Percentiles rank a stretch among this genome's conserved stretches.
Conservation (phyloP, 1,140 invertebrate genomes). For the Dolichoris vasculosae region DNA sequence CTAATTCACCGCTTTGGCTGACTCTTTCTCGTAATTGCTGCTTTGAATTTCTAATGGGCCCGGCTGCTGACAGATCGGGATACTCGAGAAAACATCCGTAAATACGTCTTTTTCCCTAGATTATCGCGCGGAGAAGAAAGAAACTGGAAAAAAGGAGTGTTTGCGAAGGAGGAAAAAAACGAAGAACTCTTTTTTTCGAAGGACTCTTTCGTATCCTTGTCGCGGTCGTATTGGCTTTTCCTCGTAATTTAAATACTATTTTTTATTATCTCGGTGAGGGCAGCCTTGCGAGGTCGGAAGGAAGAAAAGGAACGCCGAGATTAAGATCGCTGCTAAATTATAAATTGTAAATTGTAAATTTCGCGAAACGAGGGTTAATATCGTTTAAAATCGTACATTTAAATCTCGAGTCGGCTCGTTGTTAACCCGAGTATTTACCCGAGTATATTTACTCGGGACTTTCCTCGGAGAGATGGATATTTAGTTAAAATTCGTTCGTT, state of each 20-base stretch:
- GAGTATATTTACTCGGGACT: too few relatives aligned
- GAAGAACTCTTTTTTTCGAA: too few relatives aligned
- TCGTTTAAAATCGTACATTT: background rate
- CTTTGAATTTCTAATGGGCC: background rate
- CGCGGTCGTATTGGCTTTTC: constrained; percentile 13
- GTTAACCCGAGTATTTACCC: too few relatives aligned
- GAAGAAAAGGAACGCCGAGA: background rate
- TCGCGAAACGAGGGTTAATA: background rate
- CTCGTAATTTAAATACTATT: background rate
- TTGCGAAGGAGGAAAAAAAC: too few relatives aligned
- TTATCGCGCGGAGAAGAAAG: background rate
- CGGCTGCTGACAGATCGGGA: background rate
- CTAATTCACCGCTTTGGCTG: background rate
- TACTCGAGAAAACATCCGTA: background rate
- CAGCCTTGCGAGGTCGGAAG: background rate
- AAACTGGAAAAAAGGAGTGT: background rate
- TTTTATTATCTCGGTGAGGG: background rate
- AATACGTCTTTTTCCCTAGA: background rate
- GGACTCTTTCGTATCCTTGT: background rate
- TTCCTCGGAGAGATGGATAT: too few relatives aligned
- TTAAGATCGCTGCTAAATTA: background rate
- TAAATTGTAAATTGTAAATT: too few relatives aligned
- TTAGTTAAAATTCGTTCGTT: too few relatives aligned
- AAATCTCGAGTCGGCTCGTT: background rate
- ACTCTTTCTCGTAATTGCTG: background rate